Percentiles rank a stretch among this genome's conserved stretches.
These are phyloP conservation scores for Exephanes ischioxanthus DNA, from an alignment of 2,888 invertebrate genomes.

Conservation along the genomic window DNA sequence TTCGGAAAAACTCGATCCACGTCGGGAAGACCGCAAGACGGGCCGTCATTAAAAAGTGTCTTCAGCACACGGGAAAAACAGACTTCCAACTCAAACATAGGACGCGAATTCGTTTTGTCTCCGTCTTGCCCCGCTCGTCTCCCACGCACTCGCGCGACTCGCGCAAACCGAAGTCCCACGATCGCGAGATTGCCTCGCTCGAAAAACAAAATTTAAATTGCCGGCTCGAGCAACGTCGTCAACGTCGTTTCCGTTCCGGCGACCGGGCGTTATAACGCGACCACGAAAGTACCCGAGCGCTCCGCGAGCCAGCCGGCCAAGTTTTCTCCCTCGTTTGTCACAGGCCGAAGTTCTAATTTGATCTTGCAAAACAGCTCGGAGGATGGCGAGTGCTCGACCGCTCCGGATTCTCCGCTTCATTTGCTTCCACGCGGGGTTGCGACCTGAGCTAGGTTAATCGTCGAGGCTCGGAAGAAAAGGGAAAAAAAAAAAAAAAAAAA, in stretches of 20 bases:
- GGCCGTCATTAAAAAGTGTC: no score
- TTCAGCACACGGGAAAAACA: no score
- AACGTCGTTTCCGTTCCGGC: conserved; percentile 9
- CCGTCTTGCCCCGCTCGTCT: not conserved
- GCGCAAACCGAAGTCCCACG: conserved; percentile 33
- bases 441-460: conserved; percentile 11
- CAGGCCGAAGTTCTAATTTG: conserved; percentile 62
- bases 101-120: no score
- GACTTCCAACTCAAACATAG: no score
- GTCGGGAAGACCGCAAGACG: no score
- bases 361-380: conserved; percentile 53
- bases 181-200: conserved; percentile 61
- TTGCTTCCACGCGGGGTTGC: not conserved
- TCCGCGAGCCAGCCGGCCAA: conserved; percentile 24
- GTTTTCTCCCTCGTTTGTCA: conserved; percentile 62
- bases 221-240: conserved; percentile 33
- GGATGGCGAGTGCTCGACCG: conserved; percentile 43
- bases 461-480: not conserved
- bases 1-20: no score
- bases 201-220: conserved; percentile 68
- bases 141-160: conserved; percentile 32
- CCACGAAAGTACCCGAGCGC: conserved; percentile 23
- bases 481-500: not conserved
- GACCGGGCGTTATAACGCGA: conserved; percentile 35
- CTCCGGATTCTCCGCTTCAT: conserved; percentile 38